Conservation (phyloP, 2,888 invertebrate genomes). For the Nephrocerus scutellatus region DNA sequence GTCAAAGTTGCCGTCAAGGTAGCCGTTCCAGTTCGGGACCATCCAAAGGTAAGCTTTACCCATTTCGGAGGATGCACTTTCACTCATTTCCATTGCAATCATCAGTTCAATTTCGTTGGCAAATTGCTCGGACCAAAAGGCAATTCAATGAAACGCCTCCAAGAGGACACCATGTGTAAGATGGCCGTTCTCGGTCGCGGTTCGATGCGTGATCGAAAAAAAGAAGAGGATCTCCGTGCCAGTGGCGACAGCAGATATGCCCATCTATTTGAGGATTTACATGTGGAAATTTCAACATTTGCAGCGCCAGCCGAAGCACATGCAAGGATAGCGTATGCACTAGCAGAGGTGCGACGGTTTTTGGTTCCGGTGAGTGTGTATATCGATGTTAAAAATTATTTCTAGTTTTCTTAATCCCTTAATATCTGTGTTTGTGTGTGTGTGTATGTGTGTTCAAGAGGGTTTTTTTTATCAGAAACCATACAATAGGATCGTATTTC, state of each 20-base stretch:
- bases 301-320: constrained; percentile 88
- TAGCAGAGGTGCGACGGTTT: constrained; percentile 73
- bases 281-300: constrained; percentile 86
- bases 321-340: constrained; percentile 73
- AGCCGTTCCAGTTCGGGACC: constrained; percentile 78
- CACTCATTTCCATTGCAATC: constrained; percentile 49
- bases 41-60: constrained; percentile 72
- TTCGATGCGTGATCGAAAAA: constrained; percentile 86
- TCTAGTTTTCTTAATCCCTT: background rate
- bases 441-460: too few species aligned
- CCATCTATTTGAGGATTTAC: constrained; percentile 84
- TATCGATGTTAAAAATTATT: background rate
- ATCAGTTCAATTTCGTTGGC: constrained; percentile 95
- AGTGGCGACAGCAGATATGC: constrained; percentile 90
- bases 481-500: too few species aligned
- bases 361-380: constrained; percentile 61
- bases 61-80: background rate
- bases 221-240: constrained; percentile 88
- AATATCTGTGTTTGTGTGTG: too few species aligned
- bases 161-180: constrained; percentile 93
- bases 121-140: constrained; percentile 91
- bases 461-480: too few species aligned
- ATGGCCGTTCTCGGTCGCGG: constrained; percentile 91
- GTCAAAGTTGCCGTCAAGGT: constrained; percentile 85
- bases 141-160: constrained; percentile 82